These are phyloP conservation scores for Nemotelus nigrinus DNA, from an alignment of 2,888 invertebrate species.

Conservation along the genomic window DNA sequence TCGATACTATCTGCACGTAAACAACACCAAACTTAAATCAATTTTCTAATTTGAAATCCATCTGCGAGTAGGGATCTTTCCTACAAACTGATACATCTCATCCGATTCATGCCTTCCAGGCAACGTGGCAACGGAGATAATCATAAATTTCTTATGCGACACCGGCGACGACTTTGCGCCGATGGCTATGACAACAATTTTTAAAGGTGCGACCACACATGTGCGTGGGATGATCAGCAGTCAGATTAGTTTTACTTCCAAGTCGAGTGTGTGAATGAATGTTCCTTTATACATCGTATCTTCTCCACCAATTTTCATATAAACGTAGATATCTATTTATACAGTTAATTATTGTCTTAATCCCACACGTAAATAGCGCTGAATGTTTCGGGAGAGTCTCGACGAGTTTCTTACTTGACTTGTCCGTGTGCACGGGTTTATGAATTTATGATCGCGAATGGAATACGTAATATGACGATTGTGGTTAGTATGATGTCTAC, in stretches of 20 bases:
- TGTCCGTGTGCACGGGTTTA: too few relatives aligned
- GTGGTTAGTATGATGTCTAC: too few relatives aligned
- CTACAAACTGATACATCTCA: too few relatives aligned
- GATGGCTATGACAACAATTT: conserved; percentile 7
- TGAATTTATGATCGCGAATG: not conserved
- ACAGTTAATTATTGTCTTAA: conserved; percentile 28
- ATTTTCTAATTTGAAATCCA: too few relatives aligned
- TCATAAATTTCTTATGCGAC: too few relatives aligned
- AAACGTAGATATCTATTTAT: not conserved
- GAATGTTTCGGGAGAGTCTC: not conserved
- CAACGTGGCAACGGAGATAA: too few relatives aligned
- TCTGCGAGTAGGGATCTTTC: too few relatives aligned
- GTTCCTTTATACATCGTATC: too few relatives aligned
- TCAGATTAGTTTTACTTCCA: not conserved
- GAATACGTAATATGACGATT: conserved; percentile 14
- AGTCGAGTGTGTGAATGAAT: not conserved
- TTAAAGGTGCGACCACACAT: conserved; percentile 26
- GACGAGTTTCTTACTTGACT: too few relatives aligned
- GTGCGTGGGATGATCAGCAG: conserved; percentile 8
- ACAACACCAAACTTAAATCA: too few relatives aligned
- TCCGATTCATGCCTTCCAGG: too few relatives aligned
- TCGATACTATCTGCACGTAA: too few relatives aligned
- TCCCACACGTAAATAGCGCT: conserved; percentile 28
- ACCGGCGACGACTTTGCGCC: not conserved
- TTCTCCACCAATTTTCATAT: not conserved